A percentile compares a stretch with the other conserved stretches of the same genome.
Evolutionary conservation across 2,113 vertebrate species (phyloP).

Genomic region (Ciconia maguari): DNA sequence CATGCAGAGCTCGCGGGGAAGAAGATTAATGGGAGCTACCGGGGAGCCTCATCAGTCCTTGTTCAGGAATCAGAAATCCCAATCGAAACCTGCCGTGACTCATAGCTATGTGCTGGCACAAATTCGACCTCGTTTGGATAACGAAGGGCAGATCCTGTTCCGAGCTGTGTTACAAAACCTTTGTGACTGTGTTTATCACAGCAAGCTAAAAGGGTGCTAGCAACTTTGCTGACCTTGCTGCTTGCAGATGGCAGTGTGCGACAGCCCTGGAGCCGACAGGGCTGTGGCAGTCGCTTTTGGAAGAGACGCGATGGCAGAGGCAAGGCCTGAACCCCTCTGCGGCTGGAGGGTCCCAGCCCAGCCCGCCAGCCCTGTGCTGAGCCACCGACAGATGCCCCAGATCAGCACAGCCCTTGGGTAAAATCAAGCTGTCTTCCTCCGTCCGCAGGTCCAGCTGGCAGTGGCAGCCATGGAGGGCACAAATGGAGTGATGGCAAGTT

Average conservation of each 20-base stretch:
- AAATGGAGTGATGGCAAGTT: background rate
- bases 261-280: background rate
- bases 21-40: slow-evolving; percentile 41
- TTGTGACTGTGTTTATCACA: background rate
- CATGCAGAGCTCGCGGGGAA: background rate
- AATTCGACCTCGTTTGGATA: background rate
- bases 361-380: background rate
- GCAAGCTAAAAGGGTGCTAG: background rate
- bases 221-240: background rate
- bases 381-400: background rate
- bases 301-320: background rate
- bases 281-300: background rate
- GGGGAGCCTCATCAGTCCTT: slow-evolving; percentile 24
- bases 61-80: slow-evolving; percentile 23
- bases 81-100: slow-evolving; percentile 10
- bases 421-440: background rate
- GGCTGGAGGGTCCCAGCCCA: background rate
- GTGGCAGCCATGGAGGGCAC: background rate
- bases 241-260: background rate
- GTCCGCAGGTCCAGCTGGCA: rapidly evolving
- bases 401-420: background rate
- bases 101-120: background rate
- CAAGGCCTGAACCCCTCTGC: background rate
- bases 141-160: background rate
- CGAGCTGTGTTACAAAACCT: background rate